phyloP scores from a whole-genome alignment of 2,113 vertebrate genomes.

The Leptosomus discolor region DNA sequence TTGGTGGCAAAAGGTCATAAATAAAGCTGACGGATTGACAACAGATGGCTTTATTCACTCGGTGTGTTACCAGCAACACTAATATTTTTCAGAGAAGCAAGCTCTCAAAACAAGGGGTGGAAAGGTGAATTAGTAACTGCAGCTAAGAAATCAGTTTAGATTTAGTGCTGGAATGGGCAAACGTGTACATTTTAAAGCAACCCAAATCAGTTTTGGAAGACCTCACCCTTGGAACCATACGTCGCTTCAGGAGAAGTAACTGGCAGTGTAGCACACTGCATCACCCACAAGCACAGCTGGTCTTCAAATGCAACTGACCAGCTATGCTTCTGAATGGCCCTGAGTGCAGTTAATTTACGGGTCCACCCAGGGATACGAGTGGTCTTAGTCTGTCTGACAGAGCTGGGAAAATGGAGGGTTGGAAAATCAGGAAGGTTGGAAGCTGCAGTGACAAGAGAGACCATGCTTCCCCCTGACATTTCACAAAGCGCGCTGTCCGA shows the following conservation, averaged over 20 bases:
- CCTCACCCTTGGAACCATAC: not conserved
- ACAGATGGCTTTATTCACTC: not conserved
- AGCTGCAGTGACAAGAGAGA: not conserved
- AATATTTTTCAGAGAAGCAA: not conserved
- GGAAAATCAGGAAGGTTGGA: not conserved
- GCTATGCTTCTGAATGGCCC: not conserved
- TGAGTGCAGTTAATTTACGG: not conserved
- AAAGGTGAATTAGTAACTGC: not conserved
- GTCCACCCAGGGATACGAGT: rapidly evolving
- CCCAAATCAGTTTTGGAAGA: not conserved
- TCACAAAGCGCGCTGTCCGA: rapidly evolving
- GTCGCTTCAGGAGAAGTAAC: not conserved
- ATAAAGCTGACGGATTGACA: not conserved
- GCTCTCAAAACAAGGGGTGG: not conserved
- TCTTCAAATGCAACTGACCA: not conserved
- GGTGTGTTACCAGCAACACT: not conserved
- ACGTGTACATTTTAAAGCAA: not conserved
- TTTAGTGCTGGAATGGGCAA: not conserved
- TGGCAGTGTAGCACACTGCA: rapidly evolving
- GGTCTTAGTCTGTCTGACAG: not conserved
- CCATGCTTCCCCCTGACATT: not conserved
- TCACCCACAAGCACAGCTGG: not conserved
- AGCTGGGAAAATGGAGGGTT: not conserved
- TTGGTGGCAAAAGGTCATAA: not conserved
- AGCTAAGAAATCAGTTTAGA: not conserved